Percentiles rank a stretch among this genome's conserved stretches.
These are phyloP conservation scores for Melitaea cinxia DNA, from an alignment of 1,140 invertebrate genomes.

Conservation along the genomic window DNA sequence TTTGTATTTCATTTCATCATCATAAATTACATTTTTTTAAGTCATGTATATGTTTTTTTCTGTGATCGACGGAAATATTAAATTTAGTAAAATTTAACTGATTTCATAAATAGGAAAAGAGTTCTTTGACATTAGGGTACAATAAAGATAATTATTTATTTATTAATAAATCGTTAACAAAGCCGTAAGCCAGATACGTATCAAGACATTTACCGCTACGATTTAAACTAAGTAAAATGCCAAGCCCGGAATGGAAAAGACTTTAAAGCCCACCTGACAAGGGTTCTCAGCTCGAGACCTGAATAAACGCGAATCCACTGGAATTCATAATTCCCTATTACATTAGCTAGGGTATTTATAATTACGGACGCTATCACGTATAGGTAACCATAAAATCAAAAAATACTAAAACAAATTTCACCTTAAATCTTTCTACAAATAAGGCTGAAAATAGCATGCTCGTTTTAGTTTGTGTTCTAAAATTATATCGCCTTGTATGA, in stretches of 20 bases:
- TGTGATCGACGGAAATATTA: too few relatives aligned
- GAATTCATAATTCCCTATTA: conserved; percentile 13
- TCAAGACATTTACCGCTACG: background rate
- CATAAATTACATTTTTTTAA: too few relatives aligned
- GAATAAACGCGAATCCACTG: conserved; percentile 6
- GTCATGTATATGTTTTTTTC: too few relatives aligned
- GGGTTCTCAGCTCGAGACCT: conserved; percentile 12
- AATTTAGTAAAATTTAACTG: too few relatives aligned
- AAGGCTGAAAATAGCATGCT: background rate
- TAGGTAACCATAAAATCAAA: background rate
- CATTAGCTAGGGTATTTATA: conserved; percentile 20
- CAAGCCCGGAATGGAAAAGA: conserved; percentile 2
- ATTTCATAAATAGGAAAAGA: too few relatives aligned
- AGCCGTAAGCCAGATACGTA: too few relatives aligned
- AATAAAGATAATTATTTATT: too few relatives aligned
- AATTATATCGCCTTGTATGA: background rate
- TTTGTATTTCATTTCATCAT: too few relatives aligned
- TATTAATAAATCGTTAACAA: too few relatives aligned
- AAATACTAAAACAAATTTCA: background rate
- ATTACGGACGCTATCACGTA: conserved; percentile 9
- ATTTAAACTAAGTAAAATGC: background rate
- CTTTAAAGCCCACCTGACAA: conserved; percentile 2
- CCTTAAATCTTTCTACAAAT: background rate
- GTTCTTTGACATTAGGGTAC: too few relatives aligned
- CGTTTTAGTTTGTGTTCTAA: background rate